Base-by-base conservation (phyloP, 2,797 vertebrate genomes). In the Catamblyrhynchus diadema region DNA sequence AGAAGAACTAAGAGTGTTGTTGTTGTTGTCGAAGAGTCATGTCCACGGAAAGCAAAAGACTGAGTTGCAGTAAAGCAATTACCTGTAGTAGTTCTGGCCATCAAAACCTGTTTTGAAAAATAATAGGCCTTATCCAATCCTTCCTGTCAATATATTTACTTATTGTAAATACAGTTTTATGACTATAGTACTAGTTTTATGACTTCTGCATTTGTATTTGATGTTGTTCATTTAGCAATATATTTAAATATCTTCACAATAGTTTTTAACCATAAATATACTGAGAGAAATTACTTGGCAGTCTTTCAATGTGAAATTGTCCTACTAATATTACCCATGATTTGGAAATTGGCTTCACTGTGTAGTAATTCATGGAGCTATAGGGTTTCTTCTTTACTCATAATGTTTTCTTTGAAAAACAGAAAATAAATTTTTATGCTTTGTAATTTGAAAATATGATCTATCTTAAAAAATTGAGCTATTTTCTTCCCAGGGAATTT, bases 401-500 rank as follows among this genome's bases (percentile, higher is more conserved):
- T 81, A 75, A 41, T 37, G 4, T 61, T 92, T 56, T 48, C 90
- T 94, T 95, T 32, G 79, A 60, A 97, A 95, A 51, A 48, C 28
- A 86, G 56, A 86, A 93, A 82, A 81, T 81, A 91, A 53, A 18
- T 57, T 91, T 93, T 97, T 94, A 77, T 78, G 59, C 73, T 64
- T 82, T 87, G 48, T 44, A 35, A 86, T 89, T 96, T 94, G 72
- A 95, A 94, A 95, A 93, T 91, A 87, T 70, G 24, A 59, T 81
- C 65, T 44, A 4, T 93, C 75, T 77, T 92, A 62, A 96, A 96
- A 95, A 94, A 62, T 23, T 1, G 44, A 84, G 28, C 67, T 93
- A 85, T 86, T 85, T 70, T 65, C 60, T 94, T 95, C 74, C 79
- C 57, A 64, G 80, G 81, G 70, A 93, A 64, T 96, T 93, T 77